phyloP scores from a whole-genome alignment of 2,888 invertebrate genomes.

The Cryptus armator region DNA sequence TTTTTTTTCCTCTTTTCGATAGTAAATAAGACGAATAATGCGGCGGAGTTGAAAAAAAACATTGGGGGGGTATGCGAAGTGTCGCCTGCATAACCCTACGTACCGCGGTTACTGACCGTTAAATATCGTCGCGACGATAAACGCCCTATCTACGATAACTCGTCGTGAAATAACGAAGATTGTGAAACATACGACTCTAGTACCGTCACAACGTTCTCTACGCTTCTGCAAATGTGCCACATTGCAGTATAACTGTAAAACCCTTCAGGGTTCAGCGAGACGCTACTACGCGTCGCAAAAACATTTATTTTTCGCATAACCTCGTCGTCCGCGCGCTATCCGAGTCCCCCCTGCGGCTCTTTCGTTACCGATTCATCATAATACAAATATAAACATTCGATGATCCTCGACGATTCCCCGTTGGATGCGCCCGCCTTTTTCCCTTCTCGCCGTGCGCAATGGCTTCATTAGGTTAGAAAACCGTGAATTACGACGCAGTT shows the following conservation, averaged over 20 bases:
- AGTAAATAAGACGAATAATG: not conserved
- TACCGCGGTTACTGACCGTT: no score
- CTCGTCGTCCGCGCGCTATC: slow-evolving; percentile 68
- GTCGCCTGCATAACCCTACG: not conserved
- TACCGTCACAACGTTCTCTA: slow-evolving; percentile 82
- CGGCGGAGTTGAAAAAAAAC: not conserved
- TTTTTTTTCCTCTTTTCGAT: not conserved
- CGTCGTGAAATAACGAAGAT: slow-evolving; percentile 44
- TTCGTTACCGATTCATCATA: no score
- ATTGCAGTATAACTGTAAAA: slow-evolving; percentile 85
- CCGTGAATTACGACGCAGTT: slow-evolving; percentile 80
- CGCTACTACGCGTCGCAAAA: slow-evolving; percentile 84
- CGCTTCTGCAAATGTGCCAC: slow-evolving; percentile 85
- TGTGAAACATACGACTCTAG: slow-evolving; percentile 69
- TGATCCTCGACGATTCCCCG: not conserved
- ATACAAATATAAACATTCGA: not conserved
- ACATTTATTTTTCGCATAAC: slow-evolving; percentile 83
- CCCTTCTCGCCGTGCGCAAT: not conserved
- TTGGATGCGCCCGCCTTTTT: slow-evolving; percentile 30
- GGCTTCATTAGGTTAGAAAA: slow-evolving; percentile 74
- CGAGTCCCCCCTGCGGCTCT: no score
- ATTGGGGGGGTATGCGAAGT: not conserved
- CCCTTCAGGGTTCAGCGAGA: slow-evolving; percentile 85
- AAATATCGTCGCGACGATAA: not conserved
- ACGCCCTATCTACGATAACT: slow-evolving; percentile 1